A percentile compares a stretch with the other conserved stretches of the same genome.
Conservation (phyloP, 2,797 vertebrate genomes). For the Acrossocheilus wenchowensis region DNA sequence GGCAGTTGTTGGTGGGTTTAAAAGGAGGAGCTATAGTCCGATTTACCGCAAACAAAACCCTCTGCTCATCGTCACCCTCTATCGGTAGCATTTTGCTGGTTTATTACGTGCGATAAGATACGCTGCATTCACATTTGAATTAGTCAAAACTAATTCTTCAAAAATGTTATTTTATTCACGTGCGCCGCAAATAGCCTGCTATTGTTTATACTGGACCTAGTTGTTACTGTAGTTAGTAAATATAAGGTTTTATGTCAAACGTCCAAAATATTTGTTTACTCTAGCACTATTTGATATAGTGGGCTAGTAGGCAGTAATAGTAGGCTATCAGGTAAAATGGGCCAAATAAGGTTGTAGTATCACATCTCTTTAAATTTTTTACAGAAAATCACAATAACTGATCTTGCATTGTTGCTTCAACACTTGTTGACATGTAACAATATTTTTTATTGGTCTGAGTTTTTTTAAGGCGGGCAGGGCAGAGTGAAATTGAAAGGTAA, state of each 20-base stretch:
- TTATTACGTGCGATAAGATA: not conserved
- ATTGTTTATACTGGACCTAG: not conserved
- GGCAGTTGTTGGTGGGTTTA: conserved; percentile 51
- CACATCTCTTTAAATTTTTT: too few relatives aligned
- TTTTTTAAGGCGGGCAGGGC: too few relatives aligned
- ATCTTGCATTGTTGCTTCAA: too few relatives aligned
- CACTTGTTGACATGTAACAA: too few relatives aligned
- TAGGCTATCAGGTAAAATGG: too few relatives aligned
- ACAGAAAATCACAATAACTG: too few relatives aligned
- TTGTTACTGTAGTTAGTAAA: not conserved
- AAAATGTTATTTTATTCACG: not conserved
- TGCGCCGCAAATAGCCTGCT: not conserved
- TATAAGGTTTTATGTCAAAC: not conserved
- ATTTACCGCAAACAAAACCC: conserved; percentile 30
- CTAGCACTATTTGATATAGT: not conserved
- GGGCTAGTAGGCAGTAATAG: not conserved
- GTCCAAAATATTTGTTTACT: not conserved
- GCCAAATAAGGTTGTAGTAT: too few relatives aligned
- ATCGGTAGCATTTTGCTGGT: conserved; percentile 34
- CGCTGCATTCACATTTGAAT: not conserved
- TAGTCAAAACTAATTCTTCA: too few relatives aligned
- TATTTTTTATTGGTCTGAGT: too few relatives aligned
- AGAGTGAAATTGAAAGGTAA: too few relatives aligned
- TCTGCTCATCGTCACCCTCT: conserved; percentile 55
- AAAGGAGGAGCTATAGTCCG: conserved; percentile 31